Percentiles rank a stretch among this genome's conserved stretches.
Conservation (phyloP, 2,797 vertebrate genomes). For the Echeneis naucrates region DNA sequence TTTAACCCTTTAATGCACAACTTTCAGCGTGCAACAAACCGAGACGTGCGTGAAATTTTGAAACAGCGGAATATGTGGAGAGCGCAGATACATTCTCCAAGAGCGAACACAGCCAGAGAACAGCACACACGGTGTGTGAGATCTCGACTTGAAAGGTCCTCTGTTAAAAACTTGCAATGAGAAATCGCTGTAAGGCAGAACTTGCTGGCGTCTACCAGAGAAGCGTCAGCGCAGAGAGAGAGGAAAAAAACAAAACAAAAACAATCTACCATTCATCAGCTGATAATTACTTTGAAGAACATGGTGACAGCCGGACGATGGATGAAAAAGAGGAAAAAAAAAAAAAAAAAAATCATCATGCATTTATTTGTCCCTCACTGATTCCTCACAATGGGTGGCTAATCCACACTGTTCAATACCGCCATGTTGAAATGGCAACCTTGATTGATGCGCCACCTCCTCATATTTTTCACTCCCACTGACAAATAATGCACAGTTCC, state of each 20-base stretch:
- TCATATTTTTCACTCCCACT: slow-evolving; percentile 68
- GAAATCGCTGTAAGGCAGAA: not conserved
- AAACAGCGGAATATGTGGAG: not conserved
- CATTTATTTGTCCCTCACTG: slow-evolving; percentile 64
- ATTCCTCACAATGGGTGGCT: slow-evolving; percentile 80
- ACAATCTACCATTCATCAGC: slow-evolving; percentile 61
- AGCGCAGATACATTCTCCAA: not conserved
- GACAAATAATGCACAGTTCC: slow-evolving; percentile 78
- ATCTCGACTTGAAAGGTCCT: not conserved
- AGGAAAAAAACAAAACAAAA: slow-evolving; percentile 31
- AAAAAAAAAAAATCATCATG: slow-evolving; percentile 34
- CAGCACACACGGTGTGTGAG: not conserved
- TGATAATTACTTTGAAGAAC: slow-evolving; percentile 72
- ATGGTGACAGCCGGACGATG: slow-evolving; percentile 53
- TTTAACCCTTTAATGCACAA: not conserved
- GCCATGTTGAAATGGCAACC: slow-evolving; percentile 73
- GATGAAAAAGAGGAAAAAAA: slow-evolving; percentile 17
- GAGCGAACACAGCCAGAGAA: not conserved
- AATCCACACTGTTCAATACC: slow-evolving; percentile 72
- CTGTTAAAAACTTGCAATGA: slow-evolving; percentile 12
- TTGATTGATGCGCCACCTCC: slow-evolving; percentile 77
- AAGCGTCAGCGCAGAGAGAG: not conserved
- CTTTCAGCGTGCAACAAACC: not conserved
- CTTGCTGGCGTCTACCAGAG: slow-evolving; percentile 1
- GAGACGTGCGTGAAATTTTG: not conserved